A percentile compares a stretch with the other conserved stretches of the same genome.
These are phyloP conservation scores for Leptoteleia sp. DNA, from an alignment of 1,140 invertebrate species.

Conservation along the genomic window DNA sequence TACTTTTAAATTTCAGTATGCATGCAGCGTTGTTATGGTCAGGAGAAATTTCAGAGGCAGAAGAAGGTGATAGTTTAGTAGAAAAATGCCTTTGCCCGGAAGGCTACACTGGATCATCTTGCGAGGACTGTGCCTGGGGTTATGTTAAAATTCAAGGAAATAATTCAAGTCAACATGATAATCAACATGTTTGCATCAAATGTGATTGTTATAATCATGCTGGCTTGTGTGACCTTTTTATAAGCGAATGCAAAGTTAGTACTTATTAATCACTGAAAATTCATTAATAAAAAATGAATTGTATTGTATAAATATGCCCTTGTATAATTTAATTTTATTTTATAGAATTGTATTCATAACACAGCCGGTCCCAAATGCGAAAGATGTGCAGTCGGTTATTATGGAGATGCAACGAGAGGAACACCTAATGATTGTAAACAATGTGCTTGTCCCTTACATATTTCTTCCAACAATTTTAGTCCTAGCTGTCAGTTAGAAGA, in stretches of 20 bases:
- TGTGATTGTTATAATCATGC: slow-evolving; percentile 96
- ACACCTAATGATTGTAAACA: slow-evolving; percentile 89
- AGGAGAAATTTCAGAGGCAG: slow-evolving; percentile 28
- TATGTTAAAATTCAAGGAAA: slow-evolving; percentile 89
- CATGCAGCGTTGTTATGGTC: not conserved
- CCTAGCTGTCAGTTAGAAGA: too few species aligned
- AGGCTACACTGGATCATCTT: slow-evolving; percentile 89
- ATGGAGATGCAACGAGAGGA: slow-evolving; percentile 92
- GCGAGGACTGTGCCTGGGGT: slow-evolving; percentile 91
- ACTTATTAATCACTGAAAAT: too few species aligned
- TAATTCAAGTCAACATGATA: slow-evolving; percentile 79
- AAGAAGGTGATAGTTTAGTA: slow-evolving; percentile 76
- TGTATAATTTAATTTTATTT: too few species aligned
- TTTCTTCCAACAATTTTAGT: slow-evolving; percentile 92
- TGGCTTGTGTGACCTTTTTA: slow-evolving; percentile 88
- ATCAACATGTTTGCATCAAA: slow-evolving; percentile 88
- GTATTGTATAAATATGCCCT: too few species aligned
- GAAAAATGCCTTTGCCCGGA: slow-evolving; percentile 86
- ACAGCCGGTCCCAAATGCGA: slow-evolving; percentile 90
- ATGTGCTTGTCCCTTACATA: slow-evolving; percentile 92
- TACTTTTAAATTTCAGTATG: not conserved
- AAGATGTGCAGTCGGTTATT: slow-evolving; percentile 92
- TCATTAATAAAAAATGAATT: too few species aligned
- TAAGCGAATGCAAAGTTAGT: slow-evolving; percentile 89
- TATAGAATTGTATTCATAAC: slow-evolving; percentile 86